Percentiles rank a stretch among this genome's conserved stretches.
These are phyloP conservation scores for Philypnodon macrostomus DNA, from an alignment of 2,797 vertebrate genomes.

Conservation along the genomic window DNA sequence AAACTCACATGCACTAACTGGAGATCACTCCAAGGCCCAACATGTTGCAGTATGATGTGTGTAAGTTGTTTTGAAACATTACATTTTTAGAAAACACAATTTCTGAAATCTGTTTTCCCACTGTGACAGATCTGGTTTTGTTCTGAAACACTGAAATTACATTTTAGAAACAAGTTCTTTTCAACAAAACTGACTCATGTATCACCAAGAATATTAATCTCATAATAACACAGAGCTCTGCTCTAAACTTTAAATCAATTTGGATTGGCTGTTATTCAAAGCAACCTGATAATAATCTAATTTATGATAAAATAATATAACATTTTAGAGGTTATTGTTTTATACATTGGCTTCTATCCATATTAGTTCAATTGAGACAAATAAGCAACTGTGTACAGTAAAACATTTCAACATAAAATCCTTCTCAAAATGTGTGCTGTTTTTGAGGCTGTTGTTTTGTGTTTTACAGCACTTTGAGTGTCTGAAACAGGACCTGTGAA, in stretches of 20 bases:
- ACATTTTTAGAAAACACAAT: no score
- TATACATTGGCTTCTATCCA: not conserved
- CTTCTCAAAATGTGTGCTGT: slow-evolving; percentile 1
- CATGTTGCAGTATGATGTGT: not conserved
- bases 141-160: no score
- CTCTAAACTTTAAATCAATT: not conserved
- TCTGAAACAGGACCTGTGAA: not conserved
- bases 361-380: slow-evolving; percentile 16
- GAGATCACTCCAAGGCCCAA: slow-evolving; percentile 3
- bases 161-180: slow-evolving; percentile 30
- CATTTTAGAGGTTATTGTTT: slow-evolving; percentile 5
- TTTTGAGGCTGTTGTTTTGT: slow-evolving; percentile 11
- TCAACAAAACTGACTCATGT: no score
- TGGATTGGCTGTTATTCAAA: slow-evolving; percentile 1
- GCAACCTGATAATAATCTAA: not conserved
- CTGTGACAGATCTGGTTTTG: no score
- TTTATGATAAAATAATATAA: not conserved
- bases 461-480: not conserved
- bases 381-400: slow-evolving; percentile 1
- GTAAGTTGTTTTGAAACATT: no score
- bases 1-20: slow-evolving; percentile 49
- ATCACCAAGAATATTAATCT: no score
- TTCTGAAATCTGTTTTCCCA: no score
- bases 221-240: no score
- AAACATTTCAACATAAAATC: not conserved